A percentile compares a stretch with the other conserved stretches of the same genome.
These are phyloP conservation scores for Tetragnatha versicolor DNA, from an alignment of 1,140 invertebrate genomes.

Conservation along the genomic window DNA sequence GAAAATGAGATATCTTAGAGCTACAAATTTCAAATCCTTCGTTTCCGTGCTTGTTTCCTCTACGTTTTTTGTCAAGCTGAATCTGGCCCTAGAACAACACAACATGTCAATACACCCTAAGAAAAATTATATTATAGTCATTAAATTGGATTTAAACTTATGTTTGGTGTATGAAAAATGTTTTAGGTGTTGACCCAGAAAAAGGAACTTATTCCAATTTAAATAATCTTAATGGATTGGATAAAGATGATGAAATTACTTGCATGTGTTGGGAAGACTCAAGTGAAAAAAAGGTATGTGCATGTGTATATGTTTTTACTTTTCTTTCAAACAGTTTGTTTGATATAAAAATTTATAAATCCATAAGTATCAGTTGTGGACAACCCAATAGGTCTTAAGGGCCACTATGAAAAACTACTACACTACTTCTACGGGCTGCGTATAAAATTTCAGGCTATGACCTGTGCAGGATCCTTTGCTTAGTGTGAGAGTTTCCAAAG, in stretches of 20 bases:
- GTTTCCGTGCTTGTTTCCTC: background rate
- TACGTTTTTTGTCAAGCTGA: background rate
- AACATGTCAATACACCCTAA: no score
- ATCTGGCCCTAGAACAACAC: background rate
- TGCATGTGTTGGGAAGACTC: conserved; percentile 74
- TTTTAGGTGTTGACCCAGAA: conserved; percentile 60
- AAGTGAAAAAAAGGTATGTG: conserved; percentile 36
- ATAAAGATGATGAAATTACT: conserved; percentile 70
- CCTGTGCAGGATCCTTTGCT: no score
- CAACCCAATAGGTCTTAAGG: no score
- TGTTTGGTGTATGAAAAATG: background rate
- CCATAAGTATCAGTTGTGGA: background rate
- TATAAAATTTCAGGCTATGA: no score
- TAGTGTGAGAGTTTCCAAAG: no score
- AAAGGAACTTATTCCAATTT: conserved; percentile 69
- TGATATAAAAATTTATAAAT: background rate
- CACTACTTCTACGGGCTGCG: no score
- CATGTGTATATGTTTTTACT: background rate
- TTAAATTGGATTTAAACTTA: no score
- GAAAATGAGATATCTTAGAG: no score
- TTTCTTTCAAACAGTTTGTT: background rate
- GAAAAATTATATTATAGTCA: no score
- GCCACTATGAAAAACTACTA: no score
- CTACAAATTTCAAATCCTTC: no score
- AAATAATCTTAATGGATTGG: conserved; percentile 62